Conservation (phyloP, 2,888 invertebrate species). For the Trichopoda pennipes region DNA sequence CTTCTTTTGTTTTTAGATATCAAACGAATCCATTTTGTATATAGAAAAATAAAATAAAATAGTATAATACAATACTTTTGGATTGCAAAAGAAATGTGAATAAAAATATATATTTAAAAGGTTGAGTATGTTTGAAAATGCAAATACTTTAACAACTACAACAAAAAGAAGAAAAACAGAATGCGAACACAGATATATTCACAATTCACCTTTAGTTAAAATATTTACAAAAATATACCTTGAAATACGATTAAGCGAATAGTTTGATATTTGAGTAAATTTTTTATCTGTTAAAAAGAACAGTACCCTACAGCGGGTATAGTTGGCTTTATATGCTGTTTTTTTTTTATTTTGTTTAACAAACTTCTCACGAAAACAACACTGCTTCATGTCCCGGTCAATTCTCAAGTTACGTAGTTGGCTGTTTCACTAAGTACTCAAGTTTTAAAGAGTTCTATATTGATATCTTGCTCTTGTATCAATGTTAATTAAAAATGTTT, state of each 20-base stretch:
- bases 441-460: too few relatives aligned
- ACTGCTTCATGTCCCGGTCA: too few relatives aligned
- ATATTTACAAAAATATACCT: constrained; percentile 19
- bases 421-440: too few relatives aligned
- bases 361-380: too few relatives aligned
- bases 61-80: not conserved
- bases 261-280: constrained; percentile 28
- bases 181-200: constrained; percentile 11
- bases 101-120: constrained; percentile 5
- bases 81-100: not conserved
- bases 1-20: too few relatives aligned
- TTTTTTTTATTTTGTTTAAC: too few relatives aligned
- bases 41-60: constrained; percentile 8
- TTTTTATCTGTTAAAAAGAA: constrained; percentile 1
- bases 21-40: constrained; percentile 24
- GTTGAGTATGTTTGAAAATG: constrained; percentile 45
- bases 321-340: not conserved
- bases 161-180: not conserved
- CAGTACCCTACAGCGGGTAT: constrained; percentile 10
- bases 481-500: too few relatives aligned
- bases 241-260: constrained; percentile 45
- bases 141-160: constrained; percentile 23
- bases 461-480: too few relatives aligned
- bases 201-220: constrained; percentile 11
- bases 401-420: too few relatives aligned